phyloP scores from a whole-genome alignment of 2,888 invertebrate species.

The Gortyna flavago region DNA sequence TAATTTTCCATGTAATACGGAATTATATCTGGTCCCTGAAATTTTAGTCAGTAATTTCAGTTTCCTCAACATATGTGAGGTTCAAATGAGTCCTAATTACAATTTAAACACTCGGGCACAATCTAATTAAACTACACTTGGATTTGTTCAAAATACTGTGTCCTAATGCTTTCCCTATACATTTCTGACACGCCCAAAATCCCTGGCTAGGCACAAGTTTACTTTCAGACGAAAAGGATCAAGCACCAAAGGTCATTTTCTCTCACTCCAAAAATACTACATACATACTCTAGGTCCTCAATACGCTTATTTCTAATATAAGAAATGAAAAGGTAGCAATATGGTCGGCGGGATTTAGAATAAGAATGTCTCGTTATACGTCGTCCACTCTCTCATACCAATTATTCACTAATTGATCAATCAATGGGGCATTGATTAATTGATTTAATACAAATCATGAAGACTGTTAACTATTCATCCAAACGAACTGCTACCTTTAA shows the following conservation, averaged over 20 bases:
- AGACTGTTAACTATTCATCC: no score
- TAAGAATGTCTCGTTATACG: not conserved
- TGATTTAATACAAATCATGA: not conserved
- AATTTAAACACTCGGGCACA: conserved; percentile 15
- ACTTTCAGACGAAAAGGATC: not conserved
- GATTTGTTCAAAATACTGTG: not conserved
- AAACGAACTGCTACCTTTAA: not conserved
- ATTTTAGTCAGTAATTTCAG: not conserved
- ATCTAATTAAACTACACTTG: conserved; percentile 9
- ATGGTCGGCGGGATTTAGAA: no score
- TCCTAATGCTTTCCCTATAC: not conserved
- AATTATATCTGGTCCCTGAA: conserved; percentile 3
- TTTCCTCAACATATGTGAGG: conserved; percentile 18
- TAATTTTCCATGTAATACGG: not conserved
- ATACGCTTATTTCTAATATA: not conserved
- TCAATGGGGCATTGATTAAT: not conserved
- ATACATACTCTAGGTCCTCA: not conserved
- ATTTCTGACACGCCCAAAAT: not conserved
- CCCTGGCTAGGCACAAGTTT: no score
- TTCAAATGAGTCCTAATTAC: conserved; percentile 29
- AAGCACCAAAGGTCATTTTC: not conserved
- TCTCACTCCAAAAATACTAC: not conserved
- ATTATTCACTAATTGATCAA: not conserved
- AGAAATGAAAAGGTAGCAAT: not conserved
- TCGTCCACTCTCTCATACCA: not conserved